phyloP scores from a whole-genome alignment of 2,888 invertebrate species.

The Merodon equestris region DNA sequence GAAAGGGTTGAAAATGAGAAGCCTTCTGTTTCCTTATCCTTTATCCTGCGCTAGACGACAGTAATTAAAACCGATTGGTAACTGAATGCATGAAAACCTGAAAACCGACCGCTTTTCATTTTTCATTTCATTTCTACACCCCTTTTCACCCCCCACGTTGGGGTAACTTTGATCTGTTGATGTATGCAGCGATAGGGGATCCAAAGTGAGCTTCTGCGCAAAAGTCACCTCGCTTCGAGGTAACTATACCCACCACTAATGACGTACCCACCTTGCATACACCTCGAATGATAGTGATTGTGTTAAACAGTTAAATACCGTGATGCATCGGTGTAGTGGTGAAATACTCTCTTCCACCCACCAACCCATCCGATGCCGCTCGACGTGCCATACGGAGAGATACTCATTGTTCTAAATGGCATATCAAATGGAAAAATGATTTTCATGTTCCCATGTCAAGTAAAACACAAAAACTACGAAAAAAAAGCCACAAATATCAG shows the following conservation, averaged over 20 bases:
- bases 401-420: slow-evolving; percentile 47
- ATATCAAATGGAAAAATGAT: slow-evolving; percentile 64
- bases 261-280: no score
- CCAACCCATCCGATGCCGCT: neutral
- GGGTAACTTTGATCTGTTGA: neutral
- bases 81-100: slow-evolving; percentile 37
- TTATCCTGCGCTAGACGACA: neutral
- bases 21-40: slow-evolving; percentile 29
- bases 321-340: slow-evolving; percentile 15
- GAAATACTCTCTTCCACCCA: slow-evolving; percentile 11
- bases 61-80: neutral
- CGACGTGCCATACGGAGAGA: slow-evolving; percentile 6
- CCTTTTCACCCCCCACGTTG: slow-evolving; percentile 1
- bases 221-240: slow-evolving; percentile 48
- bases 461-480: neutral
- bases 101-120: slow-evolving; percentile 44
- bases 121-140: neutral
- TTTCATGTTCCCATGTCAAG: slow-evolving; percentile 56
- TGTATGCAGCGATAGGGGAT: slow-evolving; percentile 25
- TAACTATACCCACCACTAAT: slow-evolving; percentile 26
- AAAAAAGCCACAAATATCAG: slow-evolving; percentile 9
- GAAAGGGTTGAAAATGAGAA: slow-evolving; percentile 37
- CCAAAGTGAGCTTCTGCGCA: slow-evolving; percentile 38
- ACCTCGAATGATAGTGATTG: no score
- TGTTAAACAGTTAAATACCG: no score